Base-by-base conservation (phyloP, 92 coral and sea anemone genomes). In the Hydrozoanthus gracilis region DNA sequence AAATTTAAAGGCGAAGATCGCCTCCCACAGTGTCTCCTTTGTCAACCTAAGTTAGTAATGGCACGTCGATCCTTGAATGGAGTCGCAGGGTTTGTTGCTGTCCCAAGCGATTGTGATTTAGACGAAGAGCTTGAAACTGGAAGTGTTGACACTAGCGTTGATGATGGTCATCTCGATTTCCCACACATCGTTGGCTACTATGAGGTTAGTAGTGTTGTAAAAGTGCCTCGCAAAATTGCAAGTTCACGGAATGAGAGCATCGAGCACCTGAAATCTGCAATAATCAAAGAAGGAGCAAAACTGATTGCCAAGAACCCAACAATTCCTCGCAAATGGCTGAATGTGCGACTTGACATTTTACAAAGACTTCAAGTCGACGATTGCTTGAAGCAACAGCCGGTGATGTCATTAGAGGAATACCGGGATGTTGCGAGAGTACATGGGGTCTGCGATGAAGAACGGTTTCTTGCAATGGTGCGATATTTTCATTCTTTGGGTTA, bases 161-260 rank as follows among this genome's bases (percentile, higher is more conserved):
- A 44, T 44, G 52, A 71, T 16, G 27, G 4, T 12, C 52, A 71
- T 71, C 76, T 48, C 18, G 48, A 71, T 48, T 71, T 71, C 46
- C 76, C 76, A 12, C 76, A 71, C 54, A 46, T 71, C 15, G 76
- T 71, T 71, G 76, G 76, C 52, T 71, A 71, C 54, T 71, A 71
- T 44, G 76, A 71, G 48, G 76, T 71, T 18, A 44, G 76, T 46
- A 71, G 9, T 13, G 76, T 71, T 15, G 9, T 52, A 44, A 71
- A 71, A 51, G 18, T 71, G 46, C 76, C 76, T 3, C 76, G 76
- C 5, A 46, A 15, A 46, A 8, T 71, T 16, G 76, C 54, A 44
- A 71, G 16, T 44, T n/a, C 76, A 44, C 76, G 48, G 46, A 71
- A 71, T 20, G 46, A 13, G 76, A 71, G 76, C 46, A 71, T 71